A percentile compares a stretch with the other conserved stretches of the same genome.
Conservation (phyloP, 2,113 vertebrate genomes). For the Promerops cafer region DNA sequence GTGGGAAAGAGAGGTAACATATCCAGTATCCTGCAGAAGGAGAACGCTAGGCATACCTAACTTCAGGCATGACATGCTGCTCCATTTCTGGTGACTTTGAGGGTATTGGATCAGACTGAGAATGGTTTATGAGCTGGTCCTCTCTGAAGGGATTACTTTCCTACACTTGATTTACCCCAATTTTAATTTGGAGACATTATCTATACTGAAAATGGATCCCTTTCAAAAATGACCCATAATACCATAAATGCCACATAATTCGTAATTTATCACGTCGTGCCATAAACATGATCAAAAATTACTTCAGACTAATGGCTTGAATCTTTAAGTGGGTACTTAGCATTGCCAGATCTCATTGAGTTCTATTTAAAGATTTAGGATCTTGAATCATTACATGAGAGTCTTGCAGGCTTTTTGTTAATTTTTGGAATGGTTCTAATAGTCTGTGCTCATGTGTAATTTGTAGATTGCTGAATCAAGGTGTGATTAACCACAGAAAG, state of each 20-base stretch:
- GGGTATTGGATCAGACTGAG: neutral
- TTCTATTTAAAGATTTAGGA: neutral
- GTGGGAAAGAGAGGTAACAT: neutral
- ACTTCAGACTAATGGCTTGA: neutral
- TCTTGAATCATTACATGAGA: neutral
- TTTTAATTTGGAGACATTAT: neutral
- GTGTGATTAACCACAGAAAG: neutral
- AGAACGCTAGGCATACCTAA: accelerated
- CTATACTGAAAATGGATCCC: neutral
- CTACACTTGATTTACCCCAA: neutral
- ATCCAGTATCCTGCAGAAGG: neutral
- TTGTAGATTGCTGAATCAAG: neutral
- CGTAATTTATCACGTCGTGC: accelerated
- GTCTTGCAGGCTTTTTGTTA: neutral
- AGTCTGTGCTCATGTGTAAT: neutral
- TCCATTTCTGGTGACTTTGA: neutral
- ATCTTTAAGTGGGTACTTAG: neutral
- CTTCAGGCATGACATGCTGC: accelerated
- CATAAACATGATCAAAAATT: neutral
- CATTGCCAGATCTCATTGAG: neutral
- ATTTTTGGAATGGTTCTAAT: neutral
- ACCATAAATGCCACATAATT: neutral
- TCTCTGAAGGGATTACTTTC: neutral
- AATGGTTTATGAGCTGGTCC: neutral
- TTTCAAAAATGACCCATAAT: neutral